These are phyloP conservation scores for Aselliscus stoliczkanus DNA, from an alignment of 2,797 vertebrate genomes.

Conservation along the genomic window DNA sequence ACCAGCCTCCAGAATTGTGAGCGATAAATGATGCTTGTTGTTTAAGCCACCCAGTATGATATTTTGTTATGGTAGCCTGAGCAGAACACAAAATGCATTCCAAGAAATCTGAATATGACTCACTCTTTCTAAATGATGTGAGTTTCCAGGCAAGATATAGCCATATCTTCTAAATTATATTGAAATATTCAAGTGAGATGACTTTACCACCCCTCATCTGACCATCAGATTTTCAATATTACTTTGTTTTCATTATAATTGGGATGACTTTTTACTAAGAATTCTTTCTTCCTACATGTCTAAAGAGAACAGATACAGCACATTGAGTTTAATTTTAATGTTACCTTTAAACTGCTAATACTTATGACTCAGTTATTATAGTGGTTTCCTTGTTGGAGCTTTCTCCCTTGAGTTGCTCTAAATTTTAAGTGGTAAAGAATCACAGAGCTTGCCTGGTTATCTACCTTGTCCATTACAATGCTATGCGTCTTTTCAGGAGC, in stretches of 20 bases:
- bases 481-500: neutral
- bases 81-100: neutral
- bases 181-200: neutral
- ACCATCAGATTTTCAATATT: neutral
- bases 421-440: neutral
- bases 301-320: neutral
- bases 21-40: neutral
- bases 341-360: conserved; percentile 50
- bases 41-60: neutral
- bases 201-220: neutral
- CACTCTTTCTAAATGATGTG: neutral
- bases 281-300: neutral
- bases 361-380: conserved; percentile 1
- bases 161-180: neutral
- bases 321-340: conserved; percentile 32
- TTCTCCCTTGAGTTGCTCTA: neutral
- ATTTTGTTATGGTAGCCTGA: neutral
- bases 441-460: neutral
- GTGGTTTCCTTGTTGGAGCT: neutral
- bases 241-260: neutral
- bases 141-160: neutral
- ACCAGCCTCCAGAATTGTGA: neutral
- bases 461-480: neutral
- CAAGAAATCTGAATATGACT: neutral
- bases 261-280: neutral